phyloP scores from a whole-genome alignment of 2,888 invertebrate species.

The Aphrophora alni region DNA sequence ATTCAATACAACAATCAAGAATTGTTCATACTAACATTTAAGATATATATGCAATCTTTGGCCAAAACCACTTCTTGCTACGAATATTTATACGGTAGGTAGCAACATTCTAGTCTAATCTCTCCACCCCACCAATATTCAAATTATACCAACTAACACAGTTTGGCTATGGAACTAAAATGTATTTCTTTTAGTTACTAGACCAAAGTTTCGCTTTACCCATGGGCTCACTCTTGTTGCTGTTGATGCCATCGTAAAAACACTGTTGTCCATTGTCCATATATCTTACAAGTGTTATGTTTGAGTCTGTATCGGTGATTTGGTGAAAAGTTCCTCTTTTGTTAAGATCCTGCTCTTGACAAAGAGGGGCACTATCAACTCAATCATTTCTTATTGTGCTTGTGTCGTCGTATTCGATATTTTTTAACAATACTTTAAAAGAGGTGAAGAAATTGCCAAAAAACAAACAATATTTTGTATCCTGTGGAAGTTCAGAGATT shows the following conservation, averaged over 20 bases:
- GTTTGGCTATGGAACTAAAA: too few relatives aligned
- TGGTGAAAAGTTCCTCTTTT: not conserved
- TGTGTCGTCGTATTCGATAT: too few relatives aligned
- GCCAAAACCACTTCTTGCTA: conserved; percentile 36
- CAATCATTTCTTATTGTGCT: too few relatives aligned
- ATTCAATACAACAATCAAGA: too few relatives aligned
- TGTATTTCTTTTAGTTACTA: too few relatives aligned
- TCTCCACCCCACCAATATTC: conserved; percentile 11
- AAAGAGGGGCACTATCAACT: too few relatives aligned
- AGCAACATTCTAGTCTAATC: conserved; percentile 37
- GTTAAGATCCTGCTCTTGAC: too few relatives aligned
- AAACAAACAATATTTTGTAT: too few relatives aligned
- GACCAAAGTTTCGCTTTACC: not conserved
- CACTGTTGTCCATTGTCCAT: conserved; percentile 41
- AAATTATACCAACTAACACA: too few relatives aligned
- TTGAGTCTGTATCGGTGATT: not conserved
- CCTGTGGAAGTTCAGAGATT: too few relatives aligned
- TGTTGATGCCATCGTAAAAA: conserved; percentile 38
- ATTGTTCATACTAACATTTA: not conserved
- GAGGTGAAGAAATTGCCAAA: not conserved
- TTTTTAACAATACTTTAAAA: conserved; percentile 44
- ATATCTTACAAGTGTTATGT: conserved; percentile 34
- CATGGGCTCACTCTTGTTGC: conserved; percentile 20
- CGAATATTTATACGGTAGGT: conserved; percentile 34
- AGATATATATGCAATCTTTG: not conserved